These are phyloP conservation scores for Oceanodroma tethys DNA, from an alignment of 2,113 vertebrate species.

Conservation along the genomic window DNA sequence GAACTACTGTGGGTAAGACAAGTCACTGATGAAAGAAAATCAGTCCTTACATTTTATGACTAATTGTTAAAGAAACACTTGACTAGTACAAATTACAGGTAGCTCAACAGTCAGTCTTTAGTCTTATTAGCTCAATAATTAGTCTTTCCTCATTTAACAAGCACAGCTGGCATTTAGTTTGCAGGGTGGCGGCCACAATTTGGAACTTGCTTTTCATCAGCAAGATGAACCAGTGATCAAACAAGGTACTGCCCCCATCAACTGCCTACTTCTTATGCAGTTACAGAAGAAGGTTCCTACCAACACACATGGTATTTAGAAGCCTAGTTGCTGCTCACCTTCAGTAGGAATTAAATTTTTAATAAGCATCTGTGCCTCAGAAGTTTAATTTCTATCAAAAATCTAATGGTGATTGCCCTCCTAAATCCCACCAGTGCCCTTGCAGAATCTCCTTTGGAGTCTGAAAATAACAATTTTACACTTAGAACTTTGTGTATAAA, in stretches of 20 bases:
- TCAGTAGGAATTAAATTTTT: not conserved
- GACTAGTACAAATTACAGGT: not conserved
- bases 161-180: not conserved
- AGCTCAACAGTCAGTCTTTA: not conserved
- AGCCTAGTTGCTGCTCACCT: not conserved
- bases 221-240: not conserved
- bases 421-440: not conserved
- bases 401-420: not conserved
- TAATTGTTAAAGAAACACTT: not conserved
- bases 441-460: not conserved
- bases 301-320: not conserved
- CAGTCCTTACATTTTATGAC: not conserved
- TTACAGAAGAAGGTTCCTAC: not conserved
- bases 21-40: not conserved
- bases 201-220: not conserved
- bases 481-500: not conserved
- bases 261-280: not conserved
- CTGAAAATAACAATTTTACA: not conserved
- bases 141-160: not conserved
- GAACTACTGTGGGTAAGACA: not conserved
- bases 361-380: not conserved
- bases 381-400: not conserved
- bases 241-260: not conserved
- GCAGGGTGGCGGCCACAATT: not conserved
- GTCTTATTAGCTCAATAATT: too few species aligned